Evolutionary conservation across 2,113 vertebrate species (phyloP).

Genomic region (Campylomormyrus tamandua): DNA sequence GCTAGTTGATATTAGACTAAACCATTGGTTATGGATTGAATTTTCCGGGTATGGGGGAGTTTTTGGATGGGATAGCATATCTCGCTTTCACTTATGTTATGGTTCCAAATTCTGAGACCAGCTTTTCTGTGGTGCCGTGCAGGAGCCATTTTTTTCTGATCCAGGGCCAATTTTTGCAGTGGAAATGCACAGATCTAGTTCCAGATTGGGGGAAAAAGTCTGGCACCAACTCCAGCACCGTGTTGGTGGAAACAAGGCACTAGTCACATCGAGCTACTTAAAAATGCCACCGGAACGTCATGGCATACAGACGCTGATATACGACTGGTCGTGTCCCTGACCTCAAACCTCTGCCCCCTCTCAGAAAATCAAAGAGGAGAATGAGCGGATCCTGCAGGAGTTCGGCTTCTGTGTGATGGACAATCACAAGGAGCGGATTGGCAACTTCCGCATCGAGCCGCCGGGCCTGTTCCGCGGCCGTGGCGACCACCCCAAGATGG

Average conservation of each 20-base stretch:
- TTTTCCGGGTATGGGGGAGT: not conserved
- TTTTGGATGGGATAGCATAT: not conserved
- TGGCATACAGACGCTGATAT: not conserved
- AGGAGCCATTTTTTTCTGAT: not conserved
- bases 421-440: constrained; percentile 91
- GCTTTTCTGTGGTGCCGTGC: not conserved
- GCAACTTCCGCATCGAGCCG: constrained; percentile 93
- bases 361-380: constrained; percentile 93
- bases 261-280: not conserved
- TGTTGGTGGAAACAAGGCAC: not conserved
- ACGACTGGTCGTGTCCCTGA: not conserved
- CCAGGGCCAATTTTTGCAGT: not conserved
- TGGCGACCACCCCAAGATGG: constrained; percentile 95
- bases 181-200: not conserved
- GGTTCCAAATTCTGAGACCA: not conserved
- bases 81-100: not conserved
- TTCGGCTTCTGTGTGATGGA: constrained; percentile 95
- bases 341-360: not conserved
- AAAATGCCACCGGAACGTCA: not conserved
- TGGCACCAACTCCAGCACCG: not conserved
- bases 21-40: not conserved
- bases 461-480: constrained; percentile 89
- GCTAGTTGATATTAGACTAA: not conserved
- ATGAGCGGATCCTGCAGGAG: constrained; percentile 81
- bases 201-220: not conserved